Evolutionary conservation across 2,113 vertebrate species (phyloP), one percentile per base, ranked within the genome.

Genomic region (Apteryx owenii): DNA sequence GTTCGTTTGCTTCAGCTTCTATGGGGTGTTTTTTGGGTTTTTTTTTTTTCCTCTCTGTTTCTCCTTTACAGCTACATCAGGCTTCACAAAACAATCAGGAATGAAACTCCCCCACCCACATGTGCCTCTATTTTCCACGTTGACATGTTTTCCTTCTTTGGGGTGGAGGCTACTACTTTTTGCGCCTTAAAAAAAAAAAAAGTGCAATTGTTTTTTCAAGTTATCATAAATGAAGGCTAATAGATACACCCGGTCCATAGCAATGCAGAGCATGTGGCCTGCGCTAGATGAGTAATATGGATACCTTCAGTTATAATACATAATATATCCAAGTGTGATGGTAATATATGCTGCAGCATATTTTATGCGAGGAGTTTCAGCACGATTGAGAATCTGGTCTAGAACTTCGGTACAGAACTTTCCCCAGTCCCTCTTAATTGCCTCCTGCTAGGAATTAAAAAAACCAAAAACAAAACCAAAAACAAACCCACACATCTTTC

Each of bases 401-500:
- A 58, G 38, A 66, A 50, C 71, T 61, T 77, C 50, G 21, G 29
- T 58, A 28, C 75, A 93, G 64, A 81, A 68, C 54, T 92, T 95
- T 89, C 54, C 54, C 71, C 26, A 58, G 58, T 51, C 28, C 58
- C 50, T 79, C 54, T 81, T 87, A 89, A 92, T 85, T 93, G 91
- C 88, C 72, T 97, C 71, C 68, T 93, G 89, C 85, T 90, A 83
- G 50, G 68, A 53, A 89, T 88, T 80, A 6, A 71, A 87, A 91
- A 31, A 60, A 94, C 78, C 48, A 69, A 94, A 71, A 36, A 79
- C 87, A 91, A 97, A 88, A 79, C 88, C 85, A 90, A 85, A 97
- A 96, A 82, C 96, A 97, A 96, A 88, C 96, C 95, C 92, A 97
- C 95, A 91, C 94, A 56, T 78, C 87, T 90, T 91, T 95, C 97